Base-by-base conservation (phyloP, 1,140 invertebrate species). In the Drosophila kanapiae region DNA sequence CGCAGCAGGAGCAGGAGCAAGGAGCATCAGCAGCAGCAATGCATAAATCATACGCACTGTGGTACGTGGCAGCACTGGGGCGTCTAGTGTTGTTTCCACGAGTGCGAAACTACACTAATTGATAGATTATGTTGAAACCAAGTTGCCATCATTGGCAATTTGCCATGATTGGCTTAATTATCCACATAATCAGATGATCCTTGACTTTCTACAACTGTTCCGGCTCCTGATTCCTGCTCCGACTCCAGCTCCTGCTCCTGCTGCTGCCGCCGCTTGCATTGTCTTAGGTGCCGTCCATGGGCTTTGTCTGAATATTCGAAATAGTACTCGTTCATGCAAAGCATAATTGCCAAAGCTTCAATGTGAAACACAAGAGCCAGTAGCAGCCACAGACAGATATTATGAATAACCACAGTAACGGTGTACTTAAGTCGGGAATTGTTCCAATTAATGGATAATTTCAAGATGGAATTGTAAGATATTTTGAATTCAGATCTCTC, bases 251-350 rank as follows among this genome's bases (percentile, higher is more conserved):
- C 16, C 33, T 3, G 11, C 31, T 23, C 6, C 51, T 54, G 33
- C 51, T 81, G 48, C 59, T 70, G 63, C 62, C 45, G 27, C 45
- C 31, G 75, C 54, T 65, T 71, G 85, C 85, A 84, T 85, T 90
- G 70, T 79, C 76, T 86, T 86, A 86, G 82, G 78, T 92, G 87
- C 91, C 91, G 91, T 92, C 91, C 91, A 92, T 74, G 76, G 91
- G 91, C 91, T 92, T 91, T 91, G 91, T 92, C 68, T 69, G 70
- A 68, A 72, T 76, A 81, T 59, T 69, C 47, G 54, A 69, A 69
- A 59, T 64, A 62, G 29, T 43, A 72, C 64, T 81, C 59, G 56
- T 59, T 62, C 69, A 85, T 63, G 63, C 70, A 68, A 64, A 80
- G 77, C 64, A 77, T 56, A 74, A 71, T 53, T 78, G 75, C 80